Evolutionary conservation across 35 echinoderm and acorn worm genomes (phyloP).

Genomic region (Hemicentrotus pulcherrimus): DNA sequence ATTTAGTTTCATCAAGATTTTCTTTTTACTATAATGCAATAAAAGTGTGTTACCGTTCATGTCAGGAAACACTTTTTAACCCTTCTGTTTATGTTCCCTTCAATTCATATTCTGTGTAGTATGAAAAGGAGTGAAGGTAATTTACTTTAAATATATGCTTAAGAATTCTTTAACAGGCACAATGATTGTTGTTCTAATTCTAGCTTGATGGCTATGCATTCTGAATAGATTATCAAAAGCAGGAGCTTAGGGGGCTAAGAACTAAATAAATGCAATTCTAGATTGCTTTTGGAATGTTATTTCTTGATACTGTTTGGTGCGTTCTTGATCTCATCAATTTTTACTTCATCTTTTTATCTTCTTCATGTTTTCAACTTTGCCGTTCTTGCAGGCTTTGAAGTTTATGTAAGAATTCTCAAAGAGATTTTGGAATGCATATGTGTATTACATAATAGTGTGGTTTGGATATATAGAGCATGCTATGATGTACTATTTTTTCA

Average conservation of each 20-base stretch:
- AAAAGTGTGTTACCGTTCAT: background rate
- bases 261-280: background rate
- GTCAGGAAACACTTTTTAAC: background rate
- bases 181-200: background rate
- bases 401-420: slow-evolving; percentile 1
- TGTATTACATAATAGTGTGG: background rate
- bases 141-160: background rate
- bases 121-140: background rate
- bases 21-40: background rate
- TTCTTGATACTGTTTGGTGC: background rate
- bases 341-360: background rate
- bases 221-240: background rate
- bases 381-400: background rate
- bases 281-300: background rate
- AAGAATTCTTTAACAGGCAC: too few species aligned
- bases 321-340: background rate
- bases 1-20: background rate
- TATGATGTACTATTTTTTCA: background rate
- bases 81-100: background rate
- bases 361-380: slow-evolving; percentile 1
- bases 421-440: background rate
- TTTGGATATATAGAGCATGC: background rate
- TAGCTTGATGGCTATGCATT: background rate
- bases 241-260: background rate
- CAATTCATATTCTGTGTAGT: background rate